Conservation (phyloP, 2,113 vertebrate species). For the Chloroceryle aenea region DNA sequence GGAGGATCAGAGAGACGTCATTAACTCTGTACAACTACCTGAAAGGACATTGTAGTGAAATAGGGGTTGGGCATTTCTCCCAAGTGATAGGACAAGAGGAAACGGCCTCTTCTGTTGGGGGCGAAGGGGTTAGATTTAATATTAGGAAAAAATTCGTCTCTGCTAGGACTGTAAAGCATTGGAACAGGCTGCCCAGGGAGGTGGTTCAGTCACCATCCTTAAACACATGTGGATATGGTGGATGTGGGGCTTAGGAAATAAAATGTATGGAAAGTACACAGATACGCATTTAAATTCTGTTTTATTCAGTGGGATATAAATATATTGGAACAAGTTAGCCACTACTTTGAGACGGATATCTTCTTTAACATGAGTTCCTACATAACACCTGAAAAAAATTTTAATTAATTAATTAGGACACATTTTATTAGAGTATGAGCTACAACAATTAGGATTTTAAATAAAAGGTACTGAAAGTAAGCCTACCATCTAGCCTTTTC, state of each 20-base stretch:
- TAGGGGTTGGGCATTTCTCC: too few relatives aligned
- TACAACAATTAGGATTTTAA: neutral
- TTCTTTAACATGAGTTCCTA: neutral
- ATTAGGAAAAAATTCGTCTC: too few relatives aligned
- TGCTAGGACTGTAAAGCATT: too few relatives aligned
- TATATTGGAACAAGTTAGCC: neutral
- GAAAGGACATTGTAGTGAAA: too few relatives aligned
- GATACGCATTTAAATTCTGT: neutral
- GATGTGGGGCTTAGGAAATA: neutral
- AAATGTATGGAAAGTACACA: neutral
- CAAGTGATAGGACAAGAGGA: too few relatives aligned
- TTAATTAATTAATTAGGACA: neutral
- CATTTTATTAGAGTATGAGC: neutral
- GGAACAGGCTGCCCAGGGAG: too few relatives aligned
- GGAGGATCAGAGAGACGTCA: too few relatives aligned
- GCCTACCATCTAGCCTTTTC: neutral
- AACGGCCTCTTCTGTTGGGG: too few relatives aligned
- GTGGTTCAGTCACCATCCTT: too few relatives aligned
- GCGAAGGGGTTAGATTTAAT: too few relatives aligned
- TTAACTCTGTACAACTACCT: too few relatives aligned
- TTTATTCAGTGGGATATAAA: neutral
- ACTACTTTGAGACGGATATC: neutral
- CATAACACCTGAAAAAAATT: neutral
- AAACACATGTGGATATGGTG: too few relatives aligned
- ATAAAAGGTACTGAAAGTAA: neutral